Evolutionary conservation across 2,797 vertebrate species (phyloP).

Genomic region (Fratercula arctica): DNA sequence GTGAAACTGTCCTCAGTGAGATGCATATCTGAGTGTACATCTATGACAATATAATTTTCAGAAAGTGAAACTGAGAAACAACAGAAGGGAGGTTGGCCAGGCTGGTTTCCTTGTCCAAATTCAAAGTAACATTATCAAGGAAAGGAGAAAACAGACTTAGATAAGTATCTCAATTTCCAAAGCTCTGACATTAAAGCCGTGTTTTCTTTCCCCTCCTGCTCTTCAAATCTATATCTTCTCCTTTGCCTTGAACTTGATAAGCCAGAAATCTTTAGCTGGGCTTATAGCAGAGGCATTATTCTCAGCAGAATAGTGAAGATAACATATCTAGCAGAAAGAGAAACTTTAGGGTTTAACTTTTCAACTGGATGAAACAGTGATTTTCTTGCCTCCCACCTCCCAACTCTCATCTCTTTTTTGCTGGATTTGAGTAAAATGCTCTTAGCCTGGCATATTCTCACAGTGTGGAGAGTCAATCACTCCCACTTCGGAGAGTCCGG

Average conservation of each 20-base stretch:
- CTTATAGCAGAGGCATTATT: slow-evolving; percentile 37
- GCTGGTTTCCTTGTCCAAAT: neutral
- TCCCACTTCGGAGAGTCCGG: neutral
- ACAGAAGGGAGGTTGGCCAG: neutral
- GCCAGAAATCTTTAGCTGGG: slow-evolving; percentile 2
- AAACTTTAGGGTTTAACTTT: slow-evolving; percentile 39
- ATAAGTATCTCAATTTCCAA: slow-evolving; percentile 54
- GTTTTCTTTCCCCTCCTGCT: slow-evolving; percentile 51
- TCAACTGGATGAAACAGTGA: neutral
- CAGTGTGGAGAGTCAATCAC: neutral
- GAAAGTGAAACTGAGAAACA: slow-evolving; percentile 25
- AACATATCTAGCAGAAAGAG: neutral
- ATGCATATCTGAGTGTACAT: neutral
- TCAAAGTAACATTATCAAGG: slow-evolving; percentile 38
- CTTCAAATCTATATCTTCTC: slow-evolving; percentile 34
- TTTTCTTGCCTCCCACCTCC: slow-evolving; percentile 17
- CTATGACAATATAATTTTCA: neutral
- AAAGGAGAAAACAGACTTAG: slow-evolving; percentile 19
- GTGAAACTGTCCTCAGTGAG: neutral
- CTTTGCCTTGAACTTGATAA: slow-evolving; percentile 16
- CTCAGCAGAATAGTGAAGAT: slow-evolving; percentile 31
- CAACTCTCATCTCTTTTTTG: neutral
- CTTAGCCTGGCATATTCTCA: neutral
- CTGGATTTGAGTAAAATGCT: neutral
- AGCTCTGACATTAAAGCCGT: slow-evolving; percentile 26